phyloP scores from a whole-genome alignment of 2,888 invertebrate genomes.

The Drosophila prostipennis region DNA sequence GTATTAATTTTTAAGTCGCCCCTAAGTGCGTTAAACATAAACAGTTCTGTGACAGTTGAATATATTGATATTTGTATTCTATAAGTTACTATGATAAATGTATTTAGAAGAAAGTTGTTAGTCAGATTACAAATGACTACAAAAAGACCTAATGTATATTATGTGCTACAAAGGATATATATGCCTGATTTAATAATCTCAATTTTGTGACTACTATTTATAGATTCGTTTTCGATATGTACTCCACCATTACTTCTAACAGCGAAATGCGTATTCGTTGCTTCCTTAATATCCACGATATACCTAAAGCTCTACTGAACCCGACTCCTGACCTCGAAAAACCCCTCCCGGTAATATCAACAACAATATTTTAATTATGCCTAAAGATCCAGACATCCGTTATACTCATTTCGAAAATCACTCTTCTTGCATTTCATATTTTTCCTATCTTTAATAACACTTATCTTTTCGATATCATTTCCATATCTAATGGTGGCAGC shows the following conservation, averaged over 20 bases:
- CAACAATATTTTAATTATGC: slow-evolving; percentile 26
- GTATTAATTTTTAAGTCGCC: slow-evolving; percentile 54
- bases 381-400: slow-evolving; percentile 25
- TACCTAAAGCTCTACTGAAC: slow-evolving; percentile 71
- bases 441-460: slow-evolving; percentile 10
- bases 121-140: slow-evolving; percentile 6
- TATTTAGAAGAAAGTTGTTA: slow-evolving; percentile 7
- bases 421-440: slow-evolving; percentile 2
- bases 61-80: slow-evolving; percentile 43
- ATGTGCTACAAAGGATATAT: slow-evolving; percentile 11
- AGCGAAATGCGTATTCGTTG: slow-evolving; percentile 74
- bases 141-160: slow-evolving; percentile 9
- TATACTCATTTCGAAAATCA: slow-evolving; percentile 9
- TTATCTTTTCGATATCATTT: slow-evolving; percentile 11
- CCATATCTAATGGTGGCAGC: slow-evolving; percentile 20
- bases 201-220: slow-evolving; percentile 72
- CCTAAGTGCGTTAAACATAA: slow-evolving; percentile 68
- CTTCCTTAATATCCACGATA: slow-evolving; percentile 68
- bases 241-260: slow-evolving; percentile 72
- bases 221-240: slow-evolving; percentile 70
- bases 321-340: slow-evolving; percentile 27
- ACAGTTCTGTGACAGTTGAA: slow-evolving; percentile 64
- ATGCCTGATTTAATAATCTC: slow-evolving; percentile 24
- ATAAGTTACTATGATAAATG: slow-evolving; percentile 34
- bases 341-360: slow-evolving; percentile 60